A percentile compares a stretch with the other conserved stretches of the same genome.
phyloP scores from a whole-genome alignment of 2,797 vertebrate genomes.

The Cossypha dichroa region DNA sequence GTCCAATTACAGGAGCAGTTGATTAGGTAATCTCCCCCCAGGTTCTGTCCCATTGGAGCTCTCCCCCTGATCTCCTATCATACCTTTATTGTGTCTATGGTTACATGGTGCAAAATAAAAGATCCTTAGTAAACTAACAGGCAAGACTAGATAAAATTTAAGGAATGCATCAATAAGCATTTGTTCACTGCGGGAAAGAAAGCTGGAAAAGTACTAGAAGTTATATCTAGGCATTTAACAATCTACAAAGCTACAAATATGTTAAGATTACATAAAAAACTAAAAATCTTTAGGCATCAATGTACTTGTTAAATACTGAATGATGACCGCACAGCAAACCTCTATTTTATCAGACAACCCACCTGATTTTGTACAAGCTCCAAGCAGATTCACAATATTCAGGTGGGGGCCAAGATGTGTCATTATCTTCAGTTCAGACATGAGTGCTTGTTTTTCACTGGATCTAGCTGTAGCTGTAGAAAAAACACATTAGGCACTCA shows the following conservation, averaged over 20 bases:
- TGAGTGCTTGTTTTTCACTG: slow-evolving; percentile 97
- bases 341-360: background rate
- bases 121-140: background rate
- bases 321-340: background rate
- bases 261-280: background rate
- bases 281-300: background rate
- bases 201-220: background rate
- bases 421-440: slow-evolving; percentile 99
- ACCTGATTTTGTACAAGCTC: slow-evolving; percentile 99
- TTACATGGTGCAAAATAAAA: background rate
- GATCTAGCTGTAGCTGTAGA: slow-evolving; percentile 93
- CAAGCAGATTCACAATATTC: slow-evolving; percentile 96
- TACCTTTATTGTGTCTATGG: background rate
- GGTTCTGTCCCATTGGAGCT: background rate
- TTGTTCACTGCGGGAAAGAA: background rate
- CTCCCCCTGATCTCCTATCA: accelerated
- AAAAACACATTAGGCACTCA: background rate
- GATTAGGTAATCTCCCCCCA: accelerated
- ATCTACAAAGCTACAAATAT: background rate
- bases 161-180: accelerated
- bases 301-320: background rate
- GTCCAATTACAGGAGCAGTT: background rate
- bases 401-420: slow-evolving; percentile 98
- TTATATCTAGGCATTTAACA: background rate
- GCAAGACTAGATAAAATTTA: background rate